These are phyloP conservation scores for Pristiophorus japonicus DNA, from an alignment of 2,113 vertebrate species.

Conservation along the genomic window DNA sequence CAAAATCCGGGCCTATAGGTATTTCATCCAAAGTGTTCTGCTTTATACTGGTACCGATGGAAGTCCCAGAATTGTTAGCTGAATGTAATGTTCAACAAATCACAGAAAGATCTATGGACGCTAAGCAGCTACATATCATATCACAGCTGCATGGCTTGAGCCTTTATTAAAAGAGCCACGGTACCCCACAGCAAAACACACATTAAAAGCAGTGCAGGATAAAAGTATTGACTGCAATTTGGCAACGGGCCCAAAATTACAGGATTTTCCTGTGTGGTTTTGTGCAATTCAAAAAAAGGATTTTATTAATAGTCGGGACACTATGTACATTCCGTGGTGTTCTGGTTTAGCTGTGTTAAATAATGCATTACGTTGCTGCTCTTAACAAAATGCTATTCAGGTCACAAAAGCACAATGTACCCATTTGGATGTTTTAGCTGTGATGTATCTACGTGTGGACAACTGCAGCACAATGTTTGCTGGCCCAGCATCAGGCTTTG, in stretches of 20 bases:
- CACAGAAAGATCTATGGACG: neutral
- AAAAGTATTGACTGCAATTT: slow-evolving; percentile 7
- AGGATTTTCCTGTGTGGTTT: slow-evolving; percentile 23
- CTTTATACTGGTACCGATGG: neutral
- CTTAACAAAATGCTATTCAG: neutral
- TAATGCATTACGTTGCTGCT: slow-evolving; percentile 10
- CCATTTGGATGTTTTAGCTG: neutral
- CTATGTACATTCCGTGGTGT: slow-evolving; percentile 24
- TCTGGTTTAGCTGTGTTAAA: slow-evolving; percentile 25
- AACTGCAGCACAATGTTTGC: neutral
- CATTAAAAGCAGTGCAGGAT: neutral
- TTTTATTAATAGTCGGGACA: slow-evolving; percentile 30
- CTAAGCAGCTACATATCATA: neutral
- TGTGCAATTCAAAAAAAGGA: slow-evolving; percentile 29
- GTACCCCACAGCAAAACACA: neutral
- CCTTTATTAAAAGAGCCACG: neutral
- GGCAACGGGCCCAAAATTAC: slow-evolving; percentile 22
- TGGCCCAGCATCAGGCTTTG: neutral
- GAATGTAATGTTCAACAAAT: neutral
- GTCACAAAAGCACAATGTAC: slow-evolving; percentile 6
- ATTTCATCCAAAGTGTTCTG: neutral
- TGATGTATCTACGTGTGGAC: neutral
- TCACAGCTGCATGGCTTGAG: neutral
- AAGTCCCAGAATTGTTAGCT: neutral
- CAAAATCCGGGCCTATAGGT: neutral